Conservation (phyloP, 2,113 vertebrate species). For the Cichladusa arquata region DNA sequence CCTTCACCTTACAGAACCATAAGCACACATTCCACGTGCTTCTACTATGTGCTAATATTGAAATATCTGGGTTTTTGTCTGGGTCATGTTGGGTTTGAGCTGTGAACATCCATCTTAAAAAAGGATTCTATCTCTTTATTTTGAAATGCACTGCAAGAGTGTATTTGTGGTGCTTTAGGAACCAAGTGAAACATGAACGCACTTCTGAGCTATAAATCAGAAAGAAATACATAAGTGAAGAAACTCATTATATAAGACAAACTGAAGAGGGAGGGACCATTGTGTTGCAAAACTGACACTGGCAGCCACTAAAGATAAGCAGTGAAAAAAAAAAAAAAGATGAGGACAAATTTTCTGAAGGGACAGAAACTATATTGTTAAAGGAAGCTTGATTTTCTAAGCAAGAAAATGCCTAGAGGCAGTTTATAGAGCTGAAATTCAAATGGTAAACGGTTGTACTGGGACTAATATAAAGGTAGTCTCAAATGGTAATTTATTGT, state of each 20-base stretch:
- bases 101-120: not conserved
- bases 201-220: not conserved
- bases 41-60: not conserved
- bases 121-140: not conserved
- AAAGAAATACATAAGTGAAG: not conserved
- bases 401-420: not conserved
- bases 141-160: not conserved
- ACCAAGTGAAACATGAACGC: not conserved
- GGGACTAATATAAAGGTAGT: not conserved
- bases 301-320: not conserved
- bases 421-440: constrained; percentile 22
- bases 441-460: not conserved
- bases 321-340: not conserved
- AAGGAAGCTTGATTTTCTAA: not conserved
- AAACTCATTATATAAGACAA: not conserved
- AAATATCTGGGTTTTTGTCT: not conserved
- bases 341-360: not conserved
- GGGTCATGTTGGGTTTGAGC: not conserved
- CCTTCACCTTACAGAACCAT: not conserved
- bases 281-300: not conserved
- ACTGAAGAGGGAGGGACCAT: fast-evolving
- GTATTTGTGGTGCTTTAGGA: not conserved
- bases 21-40: not conserved
- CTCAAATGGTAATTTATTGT: not conserved
- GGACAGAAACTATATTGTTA: not conserved